Percentiles rank a stretch among this genome's conserved stretches.
phyloP scores from a whole-genome alignment of 2,113 vertebrate species.

The Percopsis transmontana region DNA sequence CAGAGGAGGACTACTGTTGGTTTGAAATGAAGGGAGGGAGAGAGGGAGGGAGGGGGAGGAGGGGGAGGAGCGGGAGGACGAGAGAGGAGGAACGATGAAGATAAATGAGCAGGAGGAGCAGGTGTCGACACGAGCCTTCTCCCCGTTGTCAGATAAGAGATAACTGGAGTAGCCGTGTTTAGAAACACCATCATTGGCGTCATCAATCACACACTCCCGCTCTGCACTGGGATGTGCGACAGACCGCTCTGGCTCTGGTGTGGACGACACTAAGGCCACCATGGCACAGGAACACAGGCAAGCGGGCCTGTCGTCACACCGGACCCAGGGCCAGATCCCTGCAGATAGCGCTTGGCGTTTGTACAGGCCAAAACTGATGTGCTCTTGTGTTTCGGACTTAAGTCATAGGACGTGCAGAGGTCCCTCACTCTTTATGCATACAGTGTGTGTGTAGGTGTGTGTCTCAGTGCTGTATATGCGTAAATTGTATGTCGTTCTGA shows the following conservation, averaged over 20 bases:
- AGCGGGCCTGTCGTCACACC: slow-evolving; percentile 1
- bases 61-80: slow-evolving; percentile 18
- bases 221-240: no score
- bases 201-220: slow-evolving; percentile 51
- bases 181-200: slow-evolving; percentile 65
- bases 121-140: slow-evolving; percentile 46
- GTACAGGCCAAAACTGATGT: not conserved
- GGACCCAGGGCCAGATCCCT: not conserved
- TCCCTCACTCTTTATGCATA: not conserved
- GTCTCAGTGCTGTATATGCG: no score
- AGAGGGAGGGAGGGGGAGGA: slow-evolving; percentile 4
- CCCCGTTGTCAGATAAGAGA: slow-evolving; percentile 63
- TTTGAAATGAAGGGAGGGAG: not conserved
- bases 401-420: not conserved
- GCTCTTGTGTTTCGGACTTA: slow-evolving; percentile 3
- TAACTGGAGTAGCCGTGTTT: slow-evolving; percentile 64
- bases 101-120: slow-evolving; percentile 53
- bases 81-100: slow-evolving; percentile 13
- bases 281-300: slow-evolving; percentile 12
- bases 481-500: no score
- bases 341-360: not conserved
- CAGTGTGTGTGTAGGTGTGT: slow-evolving; percentile 5
- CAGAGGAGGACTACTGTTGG: no score
- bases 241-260: slow-evolving; percentile 48
- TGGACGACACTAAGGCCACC: not conserved